A percentile compares a stretch with the other conserved stretches of the same genome.
Conservation (phyloP, 2,113 vertebrate genomes). For the Crotophaga sulcirostris region DNA sequence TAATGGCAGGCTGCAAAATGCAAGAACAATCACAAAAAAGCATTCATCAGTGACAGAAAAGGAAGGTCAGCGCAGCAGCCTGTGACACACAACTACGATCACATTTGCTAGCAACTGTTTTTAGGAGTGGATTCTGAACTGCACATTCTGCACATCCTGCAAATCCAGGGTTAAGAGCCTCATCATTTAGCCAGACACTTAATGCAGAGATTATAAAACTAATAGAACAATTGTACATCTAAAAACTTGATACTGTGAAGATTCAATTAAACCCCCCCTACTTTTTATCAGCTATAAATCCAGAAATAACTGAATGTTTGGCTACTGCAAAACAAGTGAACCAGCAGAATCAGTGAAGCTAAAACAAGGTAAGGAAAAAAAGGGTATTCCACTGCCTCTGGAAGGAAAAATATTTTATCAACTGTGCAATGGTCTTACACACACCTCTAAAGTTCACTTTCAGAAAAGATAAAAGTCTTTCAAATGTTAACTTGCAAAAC, state of each 20-base stretch:
- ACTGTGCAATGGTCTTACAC: neutral
- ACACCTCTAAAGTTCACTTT: neutral
- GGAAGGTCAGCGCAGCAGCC: neutral
- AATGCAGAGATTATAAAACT: neutral
- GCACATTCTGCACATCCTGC: neutral
- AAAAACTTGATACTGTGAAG: neutral
- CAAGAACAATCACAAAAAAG: neutral
- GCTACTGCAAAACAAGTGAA: neutral
- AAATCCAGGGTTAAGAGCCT: neutral
- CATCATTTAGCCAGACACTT: neutral
- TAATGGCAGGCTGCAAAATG: neutral
- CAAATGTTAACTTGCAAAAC: neutral
- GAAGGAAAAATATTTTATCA: neutral
- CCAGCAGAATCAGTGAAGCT: neutral
- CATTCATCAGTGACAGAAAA: neutral
- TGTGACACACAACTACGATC: fast-evolving
- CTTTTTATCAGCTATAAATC: neutral
- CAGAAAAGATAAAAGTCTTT: neutral
- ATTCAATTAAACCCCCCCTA: fast-evolving
- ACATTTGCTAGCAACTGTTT: neutral
- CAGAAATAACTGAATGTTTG: neutral
- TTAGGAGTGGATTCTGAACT: neutral
- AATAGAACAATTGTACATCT: neutral
- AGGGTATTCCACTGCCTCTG: neutral
- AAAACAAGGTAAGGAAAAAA: neutral